Evolutionary conservation across 1,140 invertebrate species (phyloP).

Genomic region (Euschistus heros): DNA sequence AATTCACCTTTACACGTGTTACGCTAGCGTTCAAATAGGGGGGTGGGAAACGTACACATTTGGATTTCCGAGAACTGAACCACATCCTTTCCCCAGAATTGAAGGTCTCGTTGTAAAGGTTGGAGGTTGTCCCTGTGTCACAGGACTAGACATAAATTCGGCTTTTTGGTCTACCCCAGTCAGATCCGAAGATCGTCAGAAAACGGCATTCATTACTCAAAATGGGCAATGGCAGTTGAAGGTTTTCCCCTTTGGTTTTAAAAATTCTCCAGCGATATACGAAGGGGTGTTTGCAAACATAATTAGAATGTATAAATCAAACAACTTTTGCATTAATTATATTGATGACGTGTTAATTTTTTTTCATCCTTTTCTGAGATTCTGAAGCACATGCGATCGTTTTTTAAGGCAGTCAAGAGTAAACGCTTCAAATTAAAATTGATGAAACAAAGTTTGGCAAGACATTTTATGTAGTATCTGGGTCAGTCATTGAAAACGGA

Average conservation of each 20-base stretch:
- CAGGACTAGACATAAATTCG: conserved; percentile 29
- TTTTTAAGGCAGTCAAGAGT: conserved; percentile 26
- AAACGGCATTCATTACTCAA: conserved; percentile 29
- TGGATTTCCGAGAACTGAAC: conserved; percentile 27
- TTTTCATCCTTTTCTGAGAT: conserved; percentile 29
- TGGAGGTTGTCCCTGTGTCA: conserved; percentile 25
- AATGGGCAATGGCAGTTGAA: conserved; percentile 28
- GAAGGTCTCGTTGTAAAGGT: conserved; percentile 26
- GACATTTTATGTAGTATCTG: conserved; percentile 23
- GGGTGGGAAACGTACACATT: conserved; percentile 21
- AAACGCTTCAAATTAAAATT: conserved; percentile 34
- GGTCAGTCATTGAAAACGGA: too few relatives aligned
- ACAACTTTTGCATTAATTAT: conserved; percentile 39
- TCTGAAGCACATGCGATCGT: conserved; percentile 23
- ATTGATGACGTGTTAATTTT: conserved; percentile 31
- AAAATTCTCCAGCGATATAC: conserved; percentile 32
- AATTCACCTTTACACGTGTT: conserved; percentile 23
- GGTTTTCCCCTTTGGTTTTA: conserved; percentile 28
- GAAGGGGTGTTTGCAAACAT: conserved; percentile 33
- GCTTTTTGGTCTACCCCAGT: conserved; percentile 30
- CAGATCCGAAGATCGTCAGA: conserved; percentile 28
- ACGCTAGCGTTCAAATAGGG: conserved; percentile 25
- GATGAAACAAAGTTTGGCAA: conserved; percentile 33
- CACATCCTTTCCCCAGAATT: conserved; percentile 27
- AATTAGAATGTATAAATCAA: conserved; percentile 37